These are phyloP conservation scores for Melanotaenia pygmaea DNA, from an alignment of 2,797 vertebrate genomes.

Conservation along the genomic window DNA sequence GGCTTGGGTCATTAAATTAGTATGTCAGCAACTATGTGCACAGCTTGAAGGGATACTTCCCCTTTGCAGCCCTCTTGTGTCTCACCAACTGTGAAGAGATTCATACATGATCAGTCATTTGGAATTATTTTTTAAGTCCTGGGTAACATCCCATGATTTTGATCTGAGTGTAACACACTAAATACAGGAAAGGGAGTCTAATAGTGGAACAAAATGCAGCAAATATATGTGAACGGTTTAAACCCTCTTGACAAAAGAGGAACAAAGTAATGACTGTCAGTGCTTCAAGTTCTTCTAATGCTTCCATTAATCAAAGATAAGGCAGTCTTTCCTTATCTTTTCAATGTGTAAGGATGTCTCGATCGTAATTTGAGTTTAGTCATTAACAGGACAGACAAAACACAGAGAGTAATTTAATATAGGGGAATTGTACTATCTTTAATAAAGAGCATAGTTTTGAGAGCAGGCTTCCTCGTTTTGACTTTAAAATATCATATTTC, in stretches of 20 bases:
- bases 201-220: constrained; percentile 12
- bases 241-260: constrained; percentile 5
- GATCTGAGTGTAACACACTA: constrained; percentile 34
- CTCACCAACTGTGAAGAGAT: constrained; percentile 40
- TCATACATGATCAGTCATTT: constrained; percentile 34
- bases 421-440: no score
- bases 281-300: not conserved
- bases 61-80: constrained; percentile 29
- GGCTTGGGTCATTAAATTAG: constrained; percentile 48
- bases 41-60: constrained; percentile 29
- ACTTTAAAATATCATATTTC: not conserved
- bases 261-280: not conserved
- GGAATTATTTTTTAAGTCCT: constrained; percentile 35
- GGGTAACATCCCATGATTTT: constrained; percentile 24
- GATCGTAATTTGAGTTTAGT: constrained; percentile 6
- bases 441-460: not conserved
- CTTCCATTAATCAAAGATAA: not conserved
- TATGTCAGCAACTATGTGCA: constrained; percentile 36
- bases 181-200: constrained; percentile 23
- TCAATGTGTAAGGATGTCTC: no score
- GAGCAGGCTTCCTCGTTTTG: not conserved
- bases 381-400: not conserved
- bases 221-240: constrained; percentile 3
- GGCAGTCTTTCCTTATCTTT: not conserved
- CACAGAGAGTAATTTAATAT: not conserved